Evolutionary conservation across 2,113 vertebrate species (phyloP).

Genomic region (Micronycteris hirsuta): DNA sequence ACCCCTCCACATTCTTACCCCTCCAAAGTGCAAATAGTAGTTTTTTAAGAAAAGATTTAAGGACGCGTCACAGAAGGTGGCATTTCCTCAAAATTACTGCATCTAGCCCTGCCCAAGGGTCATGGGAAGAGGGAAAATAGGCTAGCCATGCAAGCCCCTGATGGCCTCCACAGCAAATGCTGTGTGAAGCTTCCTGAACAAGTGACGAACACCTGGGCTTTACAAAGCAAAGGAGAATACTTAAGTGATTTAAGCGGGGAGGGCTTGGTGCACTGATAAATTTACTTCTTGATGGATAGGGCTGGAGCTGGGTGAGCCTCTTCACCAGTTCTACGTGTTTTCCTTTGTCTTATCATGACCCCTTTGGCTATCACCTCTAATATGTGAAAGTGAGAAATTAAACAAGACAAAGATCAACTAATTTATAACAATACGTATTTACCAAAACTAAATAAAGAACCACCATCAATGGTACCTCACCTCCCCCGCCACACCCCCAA

Average conservation of each 20-base stretch:
- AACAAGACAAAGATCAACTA: slow-evolving; percentile 3
- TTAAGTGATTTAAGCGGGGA: background rate
- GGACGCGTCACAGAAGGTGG: background rate
- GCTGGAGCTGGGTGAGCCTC: background rate
- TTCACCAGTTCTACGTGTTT: background rate
- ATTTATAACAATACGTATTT: slow-evolving; percentile 56
- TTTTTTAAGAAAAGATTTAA: background rate
- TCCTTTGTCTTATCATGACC: slow-evolving; percentile 7
- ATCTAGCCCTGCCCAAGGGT: background rate
- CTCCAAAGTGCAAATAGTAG: slow-evolving; percentile 35
- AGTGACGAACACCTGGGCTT: background rate
- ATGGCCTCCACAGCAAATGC: background rate
- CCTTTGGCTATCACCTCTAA: slow-evolving; percentile 54
- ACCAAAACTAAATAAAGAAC: slow-evolving; percentile 34
- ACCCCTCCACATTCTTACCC: background rate
- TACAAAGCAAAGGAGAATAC: background rate
- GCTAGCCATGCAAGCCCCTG: background rate
- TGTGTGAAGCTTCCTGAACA: background rate
- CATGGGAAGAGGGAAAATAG: background rate
- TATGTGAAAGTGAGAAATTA: slow-evolving; percentile 50
- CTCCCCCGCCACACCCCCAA: too few relatives aligned
- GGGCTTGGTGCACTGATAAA: background rate
- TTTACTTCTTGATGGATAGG: background rate
- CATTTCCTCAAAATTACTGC: background rate
- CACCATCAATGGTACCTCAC: too few relatives aligned